Base-by-base conservation (phyloP, 2,113 vertebrate genomes). In the Rhynchomys soricoides region DNA sequence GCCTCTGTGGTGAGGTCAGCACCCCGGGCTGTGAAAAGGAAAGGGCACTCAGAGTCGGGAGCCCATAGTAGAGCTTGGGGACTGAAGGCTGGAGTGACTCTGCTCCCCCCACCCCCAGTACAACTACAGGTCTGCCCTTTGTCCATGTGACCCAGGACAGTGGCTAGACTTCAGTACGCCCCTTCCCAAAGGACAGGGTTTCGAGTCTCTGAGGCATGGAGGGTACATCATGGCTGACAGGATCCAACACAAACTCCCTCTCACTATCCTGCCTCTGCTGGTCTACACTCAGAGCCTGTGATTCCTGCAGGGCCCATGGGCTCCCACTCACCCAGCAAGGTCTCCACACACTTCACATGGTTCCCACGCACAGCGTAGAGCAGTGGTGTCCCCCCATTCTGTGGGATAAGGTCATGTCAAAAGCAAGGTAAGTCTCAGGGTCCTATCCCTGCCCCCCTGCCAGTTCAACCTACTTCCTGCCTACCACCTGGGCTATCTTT, bases 381-480 rank as follows among this genome's bases (percentile, higher is more conserved):
- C 97, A 99, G 98, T 9, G 99, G 99, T 0, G 99, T 99, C 78
- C 99, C 99, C 5, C 99, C 99, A 16, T 99, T 99, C 99, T 99
- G 98, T 71, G 34, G 29, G 86, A 68, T 22, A 16, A 55, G 50
- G 12, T 26, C 21, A n/a, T 22, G 73, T 48, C 86, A 81, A 70
- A 11, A 82, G 62, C 3, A 37, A 22, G 0, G 6, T 12, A 52
- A 22, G 48, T 50, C 74, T 78, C 1, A 71, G 57, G 6, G 26
- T 26, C 48, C 12, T 34, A 1, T 19, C 43, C 55, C 3, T 40
- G 3, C 31, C 40, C 43, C 37, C 52, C 24, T 74, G 89, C 93
- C 37, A 34, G 3, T 31, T 77, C 24, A 90, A 10, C 40, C 24
- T 77, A 26, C 59, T 34, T 81, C 68, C 52, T 71, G 22, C 50